Evolutionary conservation across 2,797 vertebrate species (phyloP).

Genomic region (Danio albolineatus): DNA sequence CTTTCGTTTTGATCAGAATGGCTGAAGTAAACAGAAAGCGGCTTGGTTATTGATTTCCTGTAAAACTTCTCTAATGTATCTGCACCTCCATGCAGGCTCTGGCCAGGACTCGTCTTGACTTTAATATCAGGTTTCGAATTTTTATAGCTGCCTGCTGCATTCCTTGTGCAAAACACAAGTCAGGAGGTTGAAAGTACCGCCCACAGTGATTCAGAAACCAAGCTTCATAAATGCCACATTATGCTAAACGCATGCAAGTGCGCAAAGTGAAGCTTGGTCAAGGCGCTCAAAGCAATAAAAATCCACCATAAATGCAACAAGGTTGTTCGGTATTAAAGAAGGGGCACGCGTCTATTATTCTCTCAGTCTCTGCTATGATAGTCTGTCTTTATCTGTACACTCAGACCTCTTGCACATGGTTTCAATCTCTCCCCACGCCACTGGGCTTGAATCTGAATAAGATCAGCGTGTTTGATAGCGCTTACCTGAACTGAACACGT

Average conservation of each 20-base stretch:
- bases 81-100: conserved; percentile 8
- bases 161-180: conserved; percentile 25
- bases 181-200: background rate
- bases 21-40: conserved; percentile 58
- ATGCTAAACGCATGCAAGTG: conserved; percentile 5
- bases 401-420: conserved; percentile 1
- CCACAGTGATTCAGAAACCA: conserved; percentile 29
- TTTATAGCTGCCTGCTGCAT: conserved; percentile 7
- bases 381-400: conserved; percentile 24
- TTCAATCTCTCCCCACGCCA: background rate
- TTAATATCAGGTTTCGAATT: conserved; percentile 30
- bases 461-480: conserved; percentile 15
- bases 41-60: conserved; percentile 61
- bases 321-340: background rate
- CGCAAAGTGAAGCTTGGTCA: background rate
- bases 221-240: conserved; percentile 24
- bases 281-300: background rate
- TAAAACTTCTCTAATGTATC: conserved; percentile 42
- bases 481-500: conserved; percentile 41
- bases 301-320: background rate
- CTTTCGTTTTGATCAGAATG: conserved; percentile 50
- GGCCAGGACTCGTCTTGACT: conserved; percentile 33
- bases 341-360: conserved; percentile 6
- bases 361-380: background rate
- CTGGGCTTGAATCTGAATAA: conserved; percentile 30